Percentiles rank a stretch among this genome's conserved stretches.
These are phyloP conservation scores for Tenthredo distinguenda DNA, from an alignment of 2,888 invertebrate species.

Conservation along the genomic window DNA sequence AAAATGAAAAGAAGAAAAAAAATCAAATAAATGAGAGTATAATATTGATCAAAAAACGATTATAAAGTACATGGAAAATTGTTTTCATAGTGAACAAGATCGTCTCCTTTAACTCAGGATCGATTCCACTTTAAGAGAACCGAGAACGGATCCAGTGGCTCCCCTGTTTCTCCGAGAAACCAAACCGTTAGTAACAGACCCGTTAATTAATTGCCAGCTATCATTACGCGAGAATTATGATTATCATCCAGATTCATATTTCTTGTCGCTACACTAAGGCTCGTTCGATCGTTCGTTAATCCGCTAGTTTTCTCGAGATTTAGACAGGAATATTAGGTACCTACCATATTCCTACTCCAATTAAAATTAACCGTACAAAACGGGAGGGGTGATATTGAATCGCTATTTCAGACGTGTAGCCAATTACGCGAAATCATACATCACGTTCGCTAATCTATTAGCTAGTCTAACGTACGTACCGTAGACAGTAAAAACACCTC, in stretches of 20 bases:
- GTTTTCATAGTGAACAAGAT: neutral
- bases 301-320: neutral
- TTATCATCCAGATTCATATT: conserved; percentile 33
- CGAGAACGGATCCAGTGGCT: neutral
- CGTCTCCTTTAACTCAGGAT: conserved; percentile 25
- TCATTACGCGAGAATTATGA: conserved; percentile 42
- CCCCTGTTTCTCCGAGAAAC: conserved; percentile 28
- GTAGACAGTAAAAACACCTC: conserved; percentile 85
- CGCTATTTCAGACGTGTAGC: neutral
- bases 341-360: neutral
- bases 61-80: neutral
- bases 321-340: neutral
- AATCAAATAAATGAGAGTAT: no score
- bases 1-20: neutral
- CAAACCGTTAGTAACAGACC: conserved; percentile 29
- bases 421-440: neutral
- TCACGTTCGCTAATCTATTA: neutral
- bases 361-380: neutral
- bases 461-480: conserved; percentile 77
- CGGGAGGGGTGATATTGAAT: neutral
- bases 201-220: conserved; percentile 50
- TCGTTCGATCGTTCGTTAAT: neutral
- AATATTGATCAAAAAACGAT: neutral
- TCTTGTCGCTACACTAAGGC: neutral
- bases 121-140: conserved; percentile 32